phyloP scores from a whole-genome alignment of 2,113 vertebrate species.

The Xyrauchen texanus region DNA sequence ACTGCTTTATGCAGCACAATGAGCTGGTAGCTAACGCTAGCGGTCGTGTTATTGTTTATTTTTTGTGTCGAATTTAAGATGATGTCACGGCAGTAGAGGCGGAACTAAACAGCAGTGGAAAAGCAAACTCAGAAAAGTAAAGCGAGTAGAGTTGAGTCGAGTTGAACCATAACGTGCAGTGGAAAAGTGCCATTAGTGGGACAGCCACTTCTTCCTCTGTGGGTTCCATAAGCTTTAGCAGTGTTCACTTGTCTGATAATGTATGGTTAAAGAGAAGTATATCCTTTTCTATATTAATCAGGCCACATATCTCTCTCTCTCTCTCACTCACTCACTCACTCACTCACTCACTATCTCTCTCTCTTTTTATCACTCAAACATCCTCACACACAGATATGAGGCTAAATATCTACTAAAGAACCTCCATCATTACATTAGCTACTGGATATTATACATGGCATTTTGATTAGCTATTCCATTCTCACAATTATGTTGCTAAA shows the following conservation, averaged over 20 bases:
- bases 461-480: constrained; percentile 51
- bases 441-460: constrained; percentile 60
- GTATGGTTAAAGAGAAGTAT: constrained; percentile 32
- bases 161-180: too few species aligned
- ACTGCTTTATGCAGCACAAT: too few species aligned
- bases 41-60: too few species aligned
- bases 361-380: not conserved
- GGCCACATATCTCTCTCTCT: constrained; percentile 40
- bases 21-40: too few species aligned
- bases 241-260: constrained; percentile 27
- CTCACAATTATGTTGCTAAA: constrained; percentile 71
- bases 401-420: constrained; percentile 50
- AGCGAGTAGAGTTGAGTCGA: too few species aligned
- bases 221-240: constrained; percentile 14
- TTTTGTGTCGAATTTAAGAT: too few species aligned
- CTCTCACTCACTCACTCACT: too few species aligned
- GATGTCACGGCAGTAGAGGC: too few species aligned
- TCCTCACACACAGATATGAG: constrained; percentile 22
- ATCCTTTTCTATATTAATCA: constrained; percentile 29
- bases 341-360: too few species aligned
- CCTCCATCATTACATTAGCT: constrained; percentile 65
- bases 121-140: too few species aligned
- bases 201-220: not conserved
- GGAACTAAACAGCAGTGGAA: too few species aligned
- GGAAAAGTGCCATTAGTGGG: too few species aligned